Conservation (phyloP, 2,888 invertebrate genomes). For the Drepanosiphum platanoidis region DNA sequence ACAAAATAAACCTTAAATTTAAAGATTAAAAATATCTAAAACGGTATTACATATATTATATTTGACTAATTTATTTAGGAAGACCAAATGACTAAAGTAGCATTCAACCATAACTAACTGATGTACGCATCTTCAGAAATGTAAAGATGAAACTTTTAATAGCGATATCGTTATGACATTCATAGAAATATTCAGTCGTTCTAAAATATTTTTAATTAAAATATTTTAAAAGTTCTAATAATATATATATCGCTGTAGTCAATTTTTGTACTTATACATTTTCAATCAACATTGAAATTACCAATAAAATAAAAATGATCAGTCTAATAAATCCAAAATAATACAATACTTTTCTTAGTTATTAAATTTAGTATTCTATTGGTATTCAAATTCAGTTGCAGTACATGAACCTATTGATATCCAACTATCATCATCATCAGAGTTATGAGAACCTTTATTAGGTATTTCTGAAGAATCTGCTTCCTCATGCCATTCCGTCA, state of each 20-base stretch:
- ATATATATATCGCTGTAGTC: not conserved
- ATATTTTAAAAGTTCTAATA: not conserved
- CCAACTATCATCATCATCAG: not conserved
- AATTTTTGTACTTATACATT: not conserved
- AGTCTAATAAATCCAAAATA: constrained; percentile 1
- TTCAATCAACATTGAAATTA: constrained; percentile 10
- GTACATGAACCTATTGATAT: not conserved
- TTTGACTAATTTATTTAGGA: constrained; percentile 42
- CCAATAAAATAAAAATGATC: constrained; percentile 22
- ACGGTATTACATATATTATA: not conserved
- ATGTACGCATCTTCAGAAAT: constrained; percentile 11
- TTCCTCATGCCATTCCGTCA: not conserved
- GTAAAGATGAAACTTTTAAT: not conserved
- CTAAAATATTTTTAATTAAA: not conserved
- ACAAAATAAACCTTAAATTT: not conserved
- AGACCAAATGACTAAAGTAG: constrained; percentile 57
- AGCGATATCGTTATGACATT: not conserved
- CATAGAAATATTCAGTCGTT: not conserved
- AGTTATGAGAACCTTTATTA: not conserved
- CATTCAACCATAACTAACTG: not conserved
- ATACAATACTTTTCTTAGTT: not conserved
- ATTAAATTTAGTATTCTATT: not conserved
- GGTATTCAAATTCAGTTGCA: not conserved
- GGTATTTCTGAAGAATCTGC: not conserved
- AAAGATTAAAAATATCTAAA: not conserved